Conservation (phyloP, 2,888 invertebrate species). For the Carpatolechia fugitivella region DNA sequence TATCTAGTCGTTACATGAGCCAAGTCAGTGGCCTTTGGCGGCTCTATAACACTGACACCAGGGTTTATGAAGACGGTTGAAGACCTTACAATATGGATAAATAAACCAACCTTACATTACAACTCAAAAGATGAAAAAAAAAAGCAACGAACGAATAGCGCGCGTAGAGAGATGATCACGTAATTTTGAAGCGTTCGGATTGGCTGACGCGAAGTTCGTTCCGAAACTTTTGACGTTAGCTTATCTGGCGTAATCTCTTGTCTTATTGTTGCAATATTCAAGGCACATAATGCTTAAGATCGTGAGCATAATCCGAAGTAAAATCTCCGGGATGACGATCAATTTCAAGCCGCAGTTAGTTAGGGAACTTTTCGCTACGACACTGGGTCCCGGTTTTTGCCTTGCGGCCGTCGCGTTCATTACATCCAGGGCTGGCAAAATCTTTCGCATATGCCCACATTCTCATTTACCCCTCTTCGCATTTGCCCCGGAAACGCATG, state of each 20-base stretch:
- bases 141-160: no score
- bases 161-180: neutral
- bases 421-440: neutral
- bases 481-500: no score
- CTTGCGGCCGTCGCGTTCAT: constrained; percentile 6
- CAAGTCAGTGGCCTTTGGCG: no score
- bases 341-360: constrained; percentile 4
- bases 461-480: no score
- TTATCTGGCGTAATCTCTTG: constrained; percentile 1
- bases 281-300: constrained; percentile 6
- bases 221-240: constrained; percentile 3
- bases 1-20: no score
- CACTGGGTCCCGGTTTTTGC: constrained; percentile 3
- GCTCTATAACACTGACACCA: no score
- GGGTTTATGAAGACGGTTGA: no score
- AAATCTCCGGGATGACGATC: constrained; percentile 10
- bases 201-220: neutral
- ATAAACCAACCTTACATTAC: no score
- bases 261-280: constrained; percentile 2
- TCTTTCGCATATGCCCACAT: no score
- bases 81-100: no score
- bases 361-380: constrained; percentile 10
- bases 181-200: neutral
- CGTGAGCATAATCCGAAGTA: neutral
- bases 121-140: neutral